Conservation (phyloP, 1,140 invertebrate species). For the Orius laevigatus region DNA sequence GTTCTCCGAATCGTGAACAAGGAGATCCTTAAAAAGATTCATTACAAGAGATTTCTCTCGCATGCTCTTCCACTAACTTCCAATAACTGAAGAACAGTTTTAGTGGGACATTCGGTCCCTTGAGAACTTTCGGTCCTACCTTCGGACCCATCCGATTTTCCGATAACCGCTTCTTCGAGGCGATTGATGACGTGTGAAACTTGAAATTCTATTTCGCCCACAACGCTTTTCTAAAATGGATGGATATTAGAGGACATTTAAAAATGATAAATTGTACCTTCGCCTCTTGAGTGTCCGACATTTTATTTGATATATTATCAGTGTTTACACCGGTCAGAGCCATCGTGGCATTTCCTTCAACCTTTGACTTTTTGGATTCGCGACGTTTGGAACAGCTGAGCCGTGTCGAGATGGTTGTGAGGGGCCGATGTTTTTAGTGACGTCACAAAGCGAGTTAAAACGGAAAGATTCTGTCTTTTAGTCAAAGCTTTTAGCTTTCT, state of each 20-base stretch:
- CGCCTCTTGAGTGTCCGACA: constrained; percentile 1
- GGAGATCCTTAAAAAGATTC: constrained; percentile 27
- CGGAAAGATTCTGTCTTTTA: no score
- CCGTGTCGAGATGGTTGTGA: no score
- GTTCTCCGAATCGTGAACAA: constrained; percentile 31
- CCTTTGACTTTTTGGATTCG: background rate
- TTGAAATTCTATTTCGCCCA: constrained; percentile 43
- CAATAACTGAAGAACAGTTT: constrained; percentile 1
- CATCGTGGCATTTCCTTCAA: constrained; percentile 6
- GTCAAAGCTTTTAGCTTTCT: no score
- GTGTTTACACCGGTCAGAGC: constrained; percentile 10
- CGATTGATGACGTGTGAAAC: constrained; percentile 45
- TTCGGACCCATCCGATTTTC: constrained; percentile 10
- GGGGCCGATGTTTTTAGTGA: no score
- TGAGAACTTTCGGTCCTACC: background rate
- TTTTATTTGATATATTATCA: constrained; percentile 5
- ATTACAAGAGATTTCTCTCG: background rate
- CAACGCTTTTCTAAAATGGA: constrained; percentile 19
- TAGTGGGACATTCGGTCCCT: background rate
- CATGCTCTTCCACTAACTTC: constrained; percentile 1
- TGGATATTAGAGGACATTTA: background rate
- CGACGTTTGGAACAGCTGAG: no score
- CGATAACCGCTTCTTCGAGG: constrained; percentile 40
- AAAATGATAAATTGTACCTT: background rate
- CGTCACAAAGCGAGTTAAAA: no score